These are phyloP conservation scores for Sapayoa aenigma DNA, from an alignment of 2,113 vertebrate genomes.

Conservation along the genomic window DNA sequence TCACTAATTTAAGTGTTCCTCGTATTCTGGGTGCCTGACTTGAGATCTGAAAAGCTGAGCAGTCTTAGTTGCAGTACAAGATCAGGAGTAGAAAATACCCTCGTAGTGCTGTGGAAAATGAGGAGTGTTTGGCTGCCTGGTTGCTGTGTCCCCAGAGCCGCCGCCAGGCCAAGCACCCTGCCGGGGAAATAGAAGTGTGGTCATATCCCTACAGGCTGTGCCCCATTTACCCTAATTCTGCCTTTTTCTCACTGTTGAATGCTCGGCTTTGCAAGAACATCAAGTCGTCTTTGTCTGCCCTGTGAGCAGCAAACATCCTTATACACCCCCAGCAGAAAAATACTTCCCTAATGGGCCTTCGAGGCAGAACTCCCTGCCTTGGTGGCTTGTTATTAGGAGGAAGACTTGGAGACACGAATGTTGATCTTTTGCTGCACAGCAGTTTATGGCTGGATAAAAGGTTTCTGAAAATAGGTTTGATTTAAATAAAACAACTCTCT, in stretches of 20 bases:
- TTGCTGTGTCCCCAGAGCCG: not conserved
- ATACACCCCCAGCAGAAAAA: not conserved
- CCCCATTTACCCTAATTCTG: not conserved
- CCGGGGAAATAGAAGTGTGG: not conserved
- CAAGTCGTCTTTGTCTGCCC: not conserved
- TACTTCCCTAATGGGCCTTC: not conserved
- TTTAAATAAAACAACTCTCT: conserved; percentile 52
- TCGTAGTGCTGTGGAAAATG: not conserved
- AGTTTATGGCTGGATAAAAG: conserved; percentile 49
- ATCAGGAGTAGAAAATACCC: not conserved
- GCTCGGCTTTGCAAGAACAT: not conserved
- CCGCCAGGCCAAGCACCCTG: not conserved
- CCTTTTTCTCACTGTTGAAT: not conserved
- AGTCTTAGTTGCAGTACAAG: not conserved
- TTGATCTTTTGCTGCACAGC: conserved; percentile 6
- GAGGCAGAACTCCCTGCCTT: fast-evolving
- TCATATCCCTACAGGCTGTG: not conserved
- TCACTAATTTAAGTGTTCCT: not conserved
- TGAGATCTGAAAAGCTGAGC: not conserved
- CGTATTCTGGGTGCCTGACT: not conserved
- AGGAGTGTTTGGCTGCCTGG: not conserved
- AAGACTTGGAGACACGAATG: conserved; percentile 10
- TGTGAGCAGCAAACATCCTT: not conserved
- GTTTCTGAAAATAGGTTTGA: conserved; percentile 45
- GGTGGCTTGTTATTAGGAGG: conserved; percentile 2